Conservation (phyloP, 2,113 vertebrate species). For the Stegostoma tigrinum region DNA sequence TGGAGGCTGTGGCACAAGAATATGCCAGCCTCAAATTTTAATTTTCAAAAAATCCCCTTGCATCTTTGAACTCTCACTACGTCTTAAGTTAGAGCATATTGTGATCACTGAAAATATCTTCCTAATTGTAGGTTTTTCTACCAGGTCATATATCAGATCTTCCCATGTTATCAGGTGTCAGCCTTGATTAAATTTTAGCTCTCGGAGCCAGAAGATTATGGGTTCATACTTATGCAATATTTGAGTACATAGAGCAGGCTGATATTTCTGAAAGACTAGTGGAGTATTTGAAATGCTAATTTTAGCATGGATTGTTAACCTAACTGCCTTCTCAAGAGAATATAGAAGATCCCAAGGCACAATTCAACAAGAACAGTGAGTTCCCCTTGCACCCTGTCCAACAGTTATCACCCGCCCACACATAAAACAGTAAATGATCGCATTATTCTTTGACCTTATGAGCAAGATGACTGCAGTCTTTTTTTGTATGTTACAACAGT, state of each 20-base stretch:
- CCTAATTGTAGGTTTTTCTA: not conserved
- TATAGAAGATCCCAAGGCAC: not conserved
- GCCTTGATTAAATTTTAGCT: not conserved
- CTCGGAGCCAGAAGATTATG: not conserved
- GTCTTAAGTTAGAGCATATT: not conserved
- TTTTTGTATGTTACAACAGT: not conserved
- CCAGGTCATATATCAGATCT: too few relatives aligned
- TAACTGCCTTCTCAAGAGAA: not conserved
- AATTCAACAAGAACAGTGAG: not conserved
- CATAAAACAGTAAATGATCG: not conserved
- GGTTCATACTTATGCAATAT: not conserved
- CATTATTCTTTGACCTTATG: not conserved
- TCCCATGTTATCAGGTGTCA: not conserved
- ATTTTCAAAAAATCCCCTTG: too few relatives aligned
- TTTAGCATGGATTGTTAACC: not conserved
- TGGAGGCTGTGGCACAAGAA: too few relatives aligned
- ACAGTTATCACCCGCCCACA: not conserved
- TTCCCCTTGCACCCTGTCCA: not conserved
- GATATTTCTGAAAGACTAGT: not conserved
- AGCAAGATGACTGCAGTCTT: not conserved
- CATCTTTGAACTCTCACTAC: too few relatives aligned
- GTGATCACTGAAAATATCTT: not conserved
- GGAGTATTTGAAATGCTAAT: not conserved
- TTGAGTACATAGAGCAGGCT: not conserved
- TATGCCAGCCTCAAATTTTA: too few relatives aligned